A percentile compares a stretch with the other conserved stretches of the same genome.
These are phyloP conservation scores for Atta colombica DNA, from an alignment of 1,140 invertebrate genomes.

Conservation along the genomic window DNA sequence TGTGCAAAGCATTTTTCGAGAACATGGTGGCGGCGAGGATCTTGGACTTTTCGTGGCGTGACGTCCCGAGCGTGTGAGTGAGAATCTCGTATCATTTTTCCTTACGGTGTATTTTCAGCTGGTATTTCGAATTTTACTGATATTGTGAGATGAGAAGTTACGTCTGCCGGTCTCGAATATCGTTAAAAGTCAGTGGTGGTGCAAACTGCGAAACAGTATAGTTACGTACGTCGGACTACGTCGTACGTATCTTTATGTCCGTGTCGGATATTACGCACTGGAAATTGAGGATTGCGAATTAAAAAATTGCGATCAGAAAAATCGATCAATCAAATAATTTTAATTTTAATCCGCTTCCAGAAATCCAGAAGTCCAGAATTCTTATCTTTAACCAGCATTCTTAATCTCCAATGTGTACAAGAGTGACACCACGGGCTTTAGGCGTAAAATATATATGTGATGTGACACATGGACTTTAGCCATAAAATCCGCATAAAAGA, in stretches of 20 bases:
- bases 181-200: not conserved
- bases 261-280: too few relatives aligned
- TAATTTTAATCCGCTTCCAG: too few relatives aligned
- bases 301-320: too few relatives aligned
- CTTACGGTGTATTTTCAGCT: not conserved
- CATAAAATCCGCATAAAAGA: not conserved
- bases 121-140: not conserved
- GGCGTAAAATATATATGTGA: too few relatives aligned
- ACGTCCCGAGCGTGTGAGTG: constrained; percentile 14
- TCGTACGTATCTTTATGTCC: too few relatives aligned
- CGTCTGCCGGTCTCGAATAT: not conserved
- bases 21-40: constrained; percentile 31
- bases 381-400: too few relatives aligned
- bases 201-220: not conserved
- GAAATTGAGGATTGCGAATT: too few relatives aligned
- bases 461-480: too few relatives aligned
- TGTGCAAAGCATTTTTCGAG: constrained; percentile 21
- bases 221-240: not conserved
- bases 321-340: too few relatives aligned
- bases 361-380: too few relatives aligned
- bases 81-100: not conserved
- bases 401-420: too few relatives aligned
- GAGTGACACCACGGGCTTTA: too few relatives aligned
- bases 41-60: not conserved
- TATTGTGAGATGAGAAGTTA: not conserved